These are phyloP conservation scores for Tromatobia lineatoria DNA, from an alignment of 2,888 invertebrate species.

Conservation along the genomic window DNA sequence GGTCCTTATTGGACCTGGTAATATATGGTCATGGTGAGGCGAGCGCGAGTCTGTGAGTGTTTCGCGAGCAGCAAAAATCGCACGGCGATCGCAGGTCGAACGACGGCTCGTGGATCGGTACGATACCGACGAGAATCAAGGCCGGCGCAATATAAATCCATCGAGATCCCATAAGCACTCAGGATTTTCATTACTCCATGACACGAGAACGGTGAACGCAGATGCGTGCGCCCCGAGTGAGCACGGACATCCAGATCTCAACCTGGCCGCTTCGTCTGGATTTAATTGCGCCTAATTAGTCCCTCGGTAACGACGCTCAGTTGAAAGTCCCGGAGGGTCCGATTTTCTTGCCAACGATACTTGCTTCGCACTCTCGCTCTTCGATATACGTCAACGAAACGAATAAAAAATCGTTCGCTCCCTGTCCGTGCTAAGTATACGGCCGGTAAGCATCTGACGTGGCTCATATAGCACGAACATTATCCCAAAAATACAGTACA, in stretches of 20 bases:
- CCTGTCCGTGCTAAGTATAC: slow-evolving; percentile 10
- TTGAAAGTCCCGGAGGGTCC: slow-evolving; percentile 67
- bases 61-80: slow-evolving; percentile 55
- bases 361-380: slow-evolving; percentile 38
- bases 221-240: slow-evolving; percentile 52
- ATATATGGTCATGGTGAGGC: slow-evolving; percentile 64
- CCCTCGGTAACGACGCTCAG: slow-evolving; percentile 69
- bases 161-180: slow-evolving; percentile 70
- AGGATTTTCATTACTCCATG: slow-evolving; percentile 67
- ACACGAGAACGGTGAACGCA: slow-evolving; percentile 64
- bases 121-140: slow-evolving; percentile 63
- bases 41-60: slow-evolving; percentile 12
- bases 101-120: slow-evolving; percentile 45
- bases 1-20: slow-evolving; percentile 67
- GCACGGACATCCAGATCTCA: slow-evolving; percentile 58
- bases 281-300: slow-evolving; percentile 82
- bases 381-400: slow-evolving; percentile 39
- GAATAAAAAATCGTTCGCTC: slow-evolving; percentile 15
- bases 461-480: slow-evolving; percentile 35
- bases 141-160: slow-evolving; percentile 71
- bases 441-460: slow-evolving; percentile 4
- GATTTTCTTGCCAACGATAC: slow-evolving; percentile 69
- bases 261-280: slow-evolving; percentile 70
- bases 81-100: slow-evolving; percentile 45
- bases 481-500: neutral